Conservation (phyloP, 2,888 invertebrate species). For the Diachrysia chrysitis region DNA sequence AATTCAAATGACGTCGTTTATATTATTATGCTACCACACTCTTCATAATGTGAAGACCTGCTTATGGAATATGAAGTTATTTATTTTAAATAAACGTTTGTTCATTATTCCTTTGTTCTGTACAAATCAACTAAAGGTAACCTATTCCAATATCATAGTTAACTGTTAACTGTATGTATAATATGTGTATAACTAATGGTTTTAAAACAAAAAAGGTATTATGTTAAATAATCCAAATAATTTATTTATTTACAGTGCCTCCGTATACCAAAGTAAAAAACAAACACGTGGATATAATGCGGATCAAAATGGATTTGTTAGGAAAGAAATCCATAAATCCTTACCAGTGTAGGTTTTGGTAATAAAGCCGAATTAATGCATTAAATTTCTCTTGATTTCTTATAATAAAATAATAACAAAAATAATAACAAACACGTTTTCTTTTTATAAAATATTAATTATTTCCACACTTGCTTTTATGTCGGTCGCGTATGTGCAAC, state of each 20-base stretch:
- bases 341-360: background rate
- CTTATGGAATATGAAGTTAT: background rate
- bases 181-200: background rate
- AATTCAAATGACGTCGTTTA: slow-evolving; percentile 62
- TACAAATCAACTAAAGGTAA: too few relatives aligned
- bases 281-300: background rate
- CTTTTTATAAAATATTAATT: slow-evolving; percentile 46
- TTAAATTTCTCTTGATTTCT: background rate
- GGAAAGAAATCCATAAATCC: background rate
- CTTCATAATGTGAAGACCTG: slow-evolving; percentile 14
- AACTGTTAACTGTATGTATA: background rate
- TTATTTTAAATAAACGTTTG: too few relatives aligned
- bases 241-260: background rate
- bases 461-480: slow-evolving; percentile 29
- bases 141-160: background rate
- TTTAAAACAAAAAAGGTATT: too few relatives aligned
- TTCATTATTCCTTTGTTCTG: too few relatives aligned
- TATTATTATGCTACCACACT: slow-evolving; percentile 46
- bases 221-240: too few relatives aligned
- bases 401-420: slow-evolving; percentile 7
- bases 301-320: background rate
- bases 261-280: background rate
- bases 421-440: slow-evolving; percentile 19
- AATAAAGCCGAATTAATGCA: background rate
- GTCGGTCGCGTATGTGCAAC: slow-evolving; percentile 22